These are phyloP conservation scores for Platycnemis pennipes DNA, from an alignment of 2,888 invertebrate genomes.

Conservation along the genomic window DNA sequence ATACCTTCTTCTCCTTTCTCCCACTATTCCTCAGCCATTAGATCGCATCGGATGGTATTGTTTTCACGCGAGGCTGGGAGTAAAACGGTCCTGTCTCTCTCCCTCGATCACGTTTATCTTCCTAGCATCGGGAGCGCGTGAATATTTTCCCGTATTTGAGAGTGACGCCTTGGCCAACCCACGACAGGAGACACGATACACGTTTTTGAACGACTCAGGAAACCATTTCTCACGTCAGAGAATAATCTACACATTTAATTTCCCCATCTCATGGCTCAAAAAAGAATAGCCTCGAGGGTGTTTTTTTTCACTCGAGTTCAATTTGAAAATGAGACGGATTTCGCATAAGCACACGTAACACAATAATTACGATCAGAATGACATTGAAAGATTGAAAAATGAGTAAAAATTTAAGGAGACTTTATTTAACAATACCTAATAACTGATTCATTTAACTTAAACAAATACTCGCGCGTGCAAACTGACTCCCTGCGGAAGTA, in stretches of 20 bases:
- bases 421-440: too few species aligned
- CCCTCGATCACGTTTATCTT: neutral
- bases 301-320: neutral
- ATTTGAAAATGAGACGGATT: neutral
- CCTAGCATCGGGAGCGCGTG: neutral
- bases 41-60: neutral
- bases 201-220: neutral
- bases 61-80: neutral
- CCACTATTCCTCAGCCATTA: neutral
- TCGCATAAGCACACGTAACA: too few species aligned
- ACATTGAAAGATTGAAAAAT: too few species aligned
- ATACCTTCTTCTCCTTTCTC: neutral
- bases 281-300: neutral
- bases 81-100: neutral
- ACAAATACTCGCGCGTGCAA: too few species aligned
- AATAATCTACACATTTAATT: neutral
- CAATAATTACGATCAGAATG: too few species aligned
- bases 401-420: too few species aligned
- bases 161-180: neutral
- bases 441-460: too few species aligned
- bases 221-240: neutral
- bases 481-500: too few species aligned
- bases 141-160: neutral
- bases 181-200: neutral
- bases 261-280: neutral